phyloP scores from a whole-genome alignment of 1,140 invertebrate genomes.

The Pseudomyrmex pallidus region DNA sequence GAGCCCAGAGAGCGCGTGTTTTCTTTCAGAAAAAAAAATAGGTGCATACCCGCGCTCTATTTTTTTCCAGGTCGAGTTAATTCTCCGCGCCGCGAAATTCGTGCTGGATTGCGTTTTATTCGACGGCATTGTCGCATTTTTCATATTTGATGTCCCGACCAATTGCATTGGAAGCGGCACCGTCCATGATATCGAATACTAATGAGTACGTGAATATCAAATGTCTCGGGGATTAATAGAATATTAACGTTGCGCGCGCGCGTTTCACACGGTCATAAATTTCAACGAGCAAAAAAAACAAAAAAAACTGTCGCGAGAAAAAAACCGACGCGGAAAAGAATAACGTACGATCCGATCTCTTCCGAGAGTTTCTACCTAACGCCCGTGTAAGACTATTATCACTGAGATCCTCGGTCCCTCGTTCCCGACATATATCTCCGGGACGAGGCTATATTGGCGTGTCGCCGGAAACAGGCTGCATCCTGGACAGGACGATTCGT shows the following conservation, averaged over 20 bases:
- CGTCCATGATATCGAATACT: conserved; percentile 34
- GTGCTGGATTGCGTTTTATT: conserved; percentile 28
- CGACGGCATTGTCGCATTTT: conserved; percentile 13
- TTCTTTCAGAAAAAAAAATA: no score
- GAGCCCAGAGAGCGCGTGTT: conserved; percentile 17
- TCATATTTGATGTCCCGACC: conserved; percentile 45
- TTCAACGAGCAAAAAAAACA: not conserved
- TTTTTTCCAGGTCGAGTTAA: not conserved
- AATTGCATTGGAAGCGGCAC: conserved; percentile 7
- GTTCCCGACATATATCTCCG: conserved; percentile 28
- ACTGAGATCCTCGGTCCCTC: not conserved
- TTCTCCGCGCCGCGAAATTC: not conserved
- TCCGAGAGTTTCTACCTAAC: conserved; percentile 1
- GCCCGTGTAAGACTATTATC: conserved; percentile 45
- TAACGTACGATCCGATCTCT: conserved; percentile 23
- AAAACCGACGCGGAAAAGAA: not conserved
- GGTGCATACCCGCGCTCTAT: not conserved
- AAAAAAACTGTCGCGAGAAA: not conserved
- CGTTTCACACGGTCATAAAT: conserved; percentile 17
- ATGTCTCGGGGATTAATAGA: conserved; percentile 24
- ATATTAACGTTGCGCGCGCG: conserved; percentile 38
- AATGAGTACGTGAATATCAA: conserved; percentile 40
- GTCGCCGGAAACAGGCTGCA: conserved; percentile 17
- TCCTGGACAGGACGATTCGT: conserved; percentile 53
- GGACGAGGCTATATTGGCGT: conserved; percentile 26